A percentile compares a stretch with the other conserved stretches of the same genome.
Conservation (phyloP, 2,113 vertebrate genomes). For the Pogona vitticeps region DNA sequence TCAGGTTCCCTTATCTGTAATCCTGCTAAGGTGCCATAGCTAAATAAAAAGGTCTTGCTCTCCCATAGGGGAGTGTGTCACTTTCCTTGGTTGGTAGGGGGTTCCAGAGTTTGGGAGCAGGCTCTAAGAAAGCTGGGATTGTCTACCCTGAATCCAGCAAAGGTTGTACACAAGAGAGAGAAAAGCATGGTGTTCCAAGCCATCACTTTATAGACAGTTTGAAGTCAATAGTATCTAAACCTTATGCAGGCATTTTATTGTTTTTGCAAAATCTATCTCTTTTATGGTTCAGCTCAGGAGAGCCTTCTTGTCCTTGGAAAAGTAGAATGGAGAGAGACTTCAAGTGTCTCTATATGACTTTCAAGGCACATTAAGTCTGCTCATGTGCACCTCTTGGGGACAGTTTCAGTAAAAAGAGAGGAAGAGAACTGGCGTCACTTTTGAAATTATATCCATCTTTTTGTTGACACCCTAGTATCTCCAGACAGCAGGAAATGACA, state of each 20-base stretch:
- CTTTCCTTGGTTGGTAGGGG: background rate
- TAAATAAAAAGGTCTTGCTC: background rate
- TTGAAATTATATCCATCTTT: conserved; percentile 31
- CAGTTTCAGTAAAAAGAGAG: conserved; percentile 12
- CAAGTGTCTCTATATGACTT: conserved; percentile 35
- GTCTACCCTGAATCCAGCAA: background rate
- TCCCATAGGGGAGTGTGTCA: too few relatives aligned
- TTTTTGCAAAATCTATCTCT: background rate
- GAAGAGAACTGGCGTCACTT: background rate
- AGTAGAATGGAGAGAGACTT: background rate
- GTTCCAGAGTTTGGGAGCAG: background rate
- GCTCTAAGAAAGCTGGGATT: background rate
- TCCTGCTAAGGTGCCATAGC: background rate
- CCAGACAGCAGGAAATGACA: conserved; percentile 4
- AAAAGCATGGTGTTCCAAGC: background rate
- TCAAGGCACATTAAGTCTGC: conserved; percentile 52
- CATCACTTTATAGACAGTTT: background rate
- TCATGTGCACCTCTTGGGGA: conserved; percentile 20
- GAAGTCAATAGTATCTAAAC: background rate
- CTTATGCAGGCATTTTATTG: background rate
- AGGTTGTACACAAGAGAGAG: background rate
- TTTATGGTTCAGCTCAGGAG: background rate
- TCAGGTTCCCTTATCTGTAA: background rate
- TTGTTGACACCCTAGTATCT: conserved; percentile 5
- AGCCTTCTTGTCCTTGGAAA: background rate